A percentile compares a stretch with the other conserved stretches of the same genome.
phyloP scores from a whole-genome alignment of 2,113 vertebrate species.

The Ptilonorhynchus violaceus region DNA sequence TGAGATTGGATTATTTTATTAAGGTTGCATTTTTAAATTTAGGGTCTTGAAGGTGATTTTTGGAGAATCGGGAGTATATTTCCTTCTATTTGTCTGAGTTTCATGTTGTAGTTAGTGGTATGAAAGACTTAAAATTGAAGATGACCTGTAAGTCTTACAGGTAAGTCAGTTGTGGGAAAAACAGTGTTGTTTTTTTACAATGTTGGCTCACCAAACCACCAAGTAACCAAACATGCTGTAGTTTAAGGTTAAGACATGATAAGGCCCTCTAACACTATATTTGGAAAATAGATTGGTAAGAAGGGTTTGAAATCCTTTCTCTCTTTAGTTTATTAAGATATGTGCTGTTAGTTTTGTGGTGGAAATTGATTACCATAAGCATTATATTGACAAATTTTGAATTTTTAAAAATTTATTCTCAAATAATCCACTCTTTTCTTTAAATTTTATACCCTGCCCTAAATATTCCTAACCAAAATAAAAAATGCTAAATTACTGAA shows the following conservation, averaged over 20 bases:
- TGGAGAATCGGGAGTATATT: background rate
- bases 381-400: background rate
- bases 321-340: background rate
- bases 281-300: background rate
- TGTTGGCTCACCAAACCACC: background rate
- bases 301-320: background rate
- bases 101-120: background rate
- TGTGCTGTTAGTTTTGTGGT: fast-evolving
- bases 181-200: background rate
- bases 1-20: background rate
- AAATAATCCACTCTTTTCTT: background rate
- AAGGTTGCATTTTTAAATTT: background rate
- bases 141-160: background rate
- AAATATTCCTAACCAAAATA: background rate
- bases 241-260: background rate
- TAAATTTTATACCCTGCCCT: background rate
- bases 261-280: background rate
- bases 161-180: background rate
- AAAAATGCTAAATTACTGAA: background rate
- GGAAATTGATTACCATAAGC: background rate
- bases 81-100: background rate
- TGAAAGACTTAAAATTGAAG: background rate
- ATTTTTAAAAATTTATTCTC: background rate
- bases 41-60: background rate
- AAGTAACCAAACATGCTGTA: background rate